phyloP scores from a whole-genome alignment of 1,140 invertebrate genomes.

The Drosophila athabasca region DNA sequence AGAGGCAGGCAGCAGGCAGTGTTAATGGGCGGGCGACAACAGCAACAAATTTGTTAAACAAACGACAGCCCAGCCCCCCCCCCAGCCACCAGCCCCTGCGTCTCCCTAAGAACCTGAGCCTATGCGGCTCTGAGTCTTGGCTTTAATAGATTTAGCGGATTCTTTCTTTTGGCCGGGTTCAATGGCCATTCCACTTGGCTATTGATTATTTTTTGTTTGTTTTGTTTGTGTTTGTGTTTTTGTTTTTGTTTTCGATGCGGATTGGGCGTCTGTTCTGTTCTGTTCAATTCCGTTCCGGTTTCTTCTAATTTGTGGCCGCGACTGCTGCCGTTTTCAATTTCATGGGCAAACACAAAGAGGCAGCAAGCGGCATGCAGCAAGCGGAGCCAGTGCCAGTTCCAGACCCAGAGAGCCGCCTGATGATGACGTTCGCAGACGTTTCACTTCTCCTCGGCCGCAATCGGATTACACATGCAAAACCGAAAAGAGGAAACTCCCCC shows the following conservation, averaged over 20 bases:
- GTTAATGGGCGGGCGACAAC: slow-evolving; percentile 51
- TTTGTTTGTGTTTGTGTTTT: background rate
- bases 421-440: slow-evolving; percentile 55
- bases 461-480: slow-evolving; percentile 65
- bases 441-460: slow-evolving; percentile 40
- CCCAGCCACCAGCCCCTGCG: background rate
- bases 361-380: background rate
- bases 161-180: slow-evolving; percentile 24
- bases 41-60: slow-evolving; percentile 59
- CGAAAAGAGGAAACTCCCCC: slow-evolving; percentile 7
- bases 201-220: slow-evolving; percentile 29
- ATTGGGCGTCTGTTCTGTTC: background rate
- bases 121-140: slow-evolving; percentile 19
- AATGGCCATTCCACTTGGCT: slow-evolving; percentile 33
- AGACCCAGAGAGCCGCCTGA: background rate
- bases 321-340: slow-evolving; percentile 64
- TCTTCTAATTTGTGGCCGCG: slow-evolving; percentile 64
- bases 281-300: slow-evolving; percentile 47
- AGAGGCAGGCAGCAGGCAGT: slow-evolving; percentile 20
- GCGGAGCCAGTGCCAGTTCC: background rate
- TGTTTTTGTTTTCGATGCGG: slow-evolving; percentile 12
- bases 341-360: slow-evolving; percentile 55
- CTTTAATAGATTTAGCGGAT: slow-evolving; percentile 62
- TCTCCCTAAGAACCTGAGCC: slow-evolving; percentile 5
- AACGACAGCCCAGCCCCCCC: slow-evolving; percentile 23